phyloP scores from a whole-genome alignment of 2,113 vertebrate species.

The Macquaria ambigua region DNA sequence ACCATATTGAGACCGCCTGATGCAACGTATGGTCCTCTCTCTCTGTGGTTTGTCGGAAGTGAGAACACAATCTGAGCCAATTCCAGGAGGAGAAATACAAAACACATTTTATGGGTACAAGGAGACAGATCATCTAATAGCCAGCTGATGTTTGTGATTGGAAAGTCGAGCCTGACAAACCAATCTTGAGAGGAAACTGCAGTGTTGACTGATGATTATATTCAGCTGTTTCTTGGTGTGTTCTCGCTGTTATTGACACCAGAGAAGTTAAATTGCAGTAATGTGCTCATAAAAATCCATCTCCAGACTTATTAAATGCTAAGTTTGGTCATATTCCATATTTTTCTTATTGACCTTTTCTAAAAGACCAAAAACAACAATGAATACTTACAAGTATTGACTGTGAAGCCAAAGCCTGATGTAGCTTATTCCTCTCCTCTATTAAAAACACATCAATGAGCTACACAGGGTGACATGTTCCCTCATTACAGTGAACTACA shows the following conservation, averaged over 20 bases:
- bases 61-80: neutral
- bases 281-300: neutral
- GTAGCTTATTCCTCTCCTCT: neutral
- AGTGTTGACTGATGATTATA: neutral
- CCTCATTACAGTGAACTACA: neutral
- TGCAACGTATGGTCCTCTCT: slow-evolving; percentile 13
- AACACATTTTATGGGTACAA: neutral
- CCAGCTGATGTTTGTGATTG: slow-evolving; percentile 9
- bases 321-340: neutral
- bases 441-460: neutral
- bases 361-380: neutral
- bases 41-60: neutral
- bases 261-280: neutral
- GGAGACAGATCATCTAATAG: neutral
- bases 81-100: neutral
- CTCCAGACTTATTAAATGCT: neutral
- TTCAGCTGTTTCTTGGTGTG: neutral
- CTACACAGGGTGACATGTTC: no score
- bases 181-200: neutral
- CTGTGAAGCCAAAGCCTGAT: neutral
- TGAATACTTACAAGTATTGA: neutral
- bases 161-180: neutral
- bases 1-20: neutral
- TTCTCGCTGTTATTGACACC: neutral
- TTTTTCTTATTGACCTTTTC: neutral